Percentiles rank a stretch among this genome's conserved stretches.
Evolutionary conservation across 2,113 vertebrate genomes (phyloP).

Genomic region (Phodopus roborovskii): DNA sequence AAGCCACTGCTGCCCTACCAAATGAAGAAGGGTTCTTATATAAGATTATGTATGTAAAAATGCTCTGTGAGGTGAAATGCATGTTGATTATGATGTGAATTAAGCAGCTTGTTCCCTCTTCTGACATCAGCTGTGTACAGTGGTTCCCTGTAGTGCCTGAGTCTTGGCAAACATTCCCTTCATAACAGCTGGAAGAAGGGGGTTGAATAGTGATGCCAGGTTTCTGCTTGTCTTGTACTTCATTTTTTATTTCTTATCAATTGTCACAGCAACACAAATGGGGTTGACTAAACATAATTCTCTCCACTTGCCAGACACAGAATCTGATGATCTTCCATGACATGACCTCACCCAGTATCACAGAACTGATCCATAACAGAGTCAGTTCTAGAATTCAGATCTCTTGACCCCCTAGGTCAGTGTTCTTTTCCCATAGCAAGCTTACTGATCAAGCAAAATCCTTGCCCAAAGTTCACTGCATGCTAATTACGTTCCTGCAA

Average conservation of each 20-base stretch:
- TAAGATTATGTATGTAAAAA: background rate
- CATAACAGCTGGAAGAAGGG: constrained; percentile 10
- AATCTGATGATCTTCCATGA: constrained; percentile 21
- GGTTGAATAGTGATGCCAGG: constrained; percentile 11
- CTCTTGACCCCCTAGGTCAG: background rate
- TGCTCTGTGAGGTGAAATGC: background rate
- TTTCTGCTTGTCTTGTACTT: background rate
- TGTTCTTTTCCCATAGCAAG: constrained; percentile 4
- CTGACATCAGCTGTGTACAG: background rate
- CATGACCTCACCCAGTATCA: background rate
- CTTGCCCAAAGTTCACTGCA: background rate
- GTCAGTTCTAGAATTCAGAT: background rate
- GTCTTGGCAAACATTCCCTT: constrained; percentile 32
- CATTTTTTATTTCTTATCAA: background rate
- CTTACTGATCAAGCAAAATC: constrained; percentile 29
- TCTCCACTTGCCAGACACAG: background rate
- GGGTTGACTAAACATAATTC: background rate
- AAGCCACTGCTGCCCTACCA: background rate
- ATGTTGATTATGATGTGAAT: constrained; percentile 3
- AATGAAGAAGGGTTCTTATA: constrained; percentile 3
- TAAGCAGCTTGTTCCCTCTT: background rate
- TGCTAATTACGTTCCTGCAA: constrained; percentile 60
- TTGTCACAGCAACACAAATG: constrained; percentile 21
- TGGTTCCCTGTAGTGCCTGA: background rate
- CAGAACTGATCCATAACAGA: constrained; percentile 22